Conservation (phyloP, 92 coral and sea anemone species). For the Epizoanthus stellaris region DNA sequence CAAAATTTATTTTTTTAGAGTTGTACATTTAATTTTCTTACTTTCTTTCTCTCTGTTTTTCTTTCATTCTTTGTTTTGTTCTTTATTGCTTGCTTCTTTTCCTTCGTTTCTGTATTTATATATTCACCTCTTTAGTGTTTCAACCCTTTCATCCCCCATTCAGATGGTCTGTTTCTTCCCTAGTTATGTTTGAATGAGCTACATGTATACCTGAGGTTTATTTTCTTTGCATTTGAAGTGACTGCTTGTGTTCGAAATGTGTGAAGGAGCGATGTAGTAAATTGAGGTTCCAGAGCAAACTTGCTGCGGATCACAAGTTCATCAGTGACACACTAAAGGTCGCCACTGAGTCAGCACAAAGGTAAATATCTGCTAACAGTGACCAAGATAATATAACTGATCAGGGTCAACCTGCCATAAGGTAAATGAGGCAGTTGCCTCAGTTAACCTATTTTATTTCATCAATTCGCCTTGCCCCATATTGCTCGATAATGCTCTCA, state of each 20-base stretch:
- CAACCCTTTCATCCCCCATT: neutral
- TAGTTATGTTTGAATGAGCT: neutral
- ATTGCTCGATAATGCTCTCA: no score
- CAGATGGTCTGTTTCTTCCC: neutral
- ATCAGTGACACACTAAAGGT: slow-evolving; percentile 70
- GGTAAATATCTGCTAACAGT: slow-evolving; percentile 34
- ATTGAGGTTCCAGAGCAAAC: slow-evolving; percentile 74
- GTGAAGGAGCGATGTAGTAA: slow-evolving; percentile 80
- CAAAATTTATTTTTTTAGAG: no score
- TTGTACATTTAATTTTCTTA: no score
- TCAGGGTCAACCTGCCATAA: neutral
- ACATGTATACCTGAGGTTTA: neutral
- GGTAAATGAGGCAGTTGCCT: no score
- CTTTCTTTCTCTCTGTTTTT: no score
- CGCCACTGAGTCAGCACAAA: slow-evolving; percentile 44
- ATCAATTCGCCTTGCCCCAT: no score
- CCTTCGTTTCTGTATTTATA: no score
- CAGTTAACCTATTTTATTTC: no score
- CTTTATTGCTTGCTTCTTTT: no score
- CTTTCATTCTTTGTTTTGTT: no score
- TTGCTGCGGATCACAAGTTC: slow-evolving; percentile 85
- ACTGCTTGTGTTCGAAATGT: slow-evolving; percentile 86
- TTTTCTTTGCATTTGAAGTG: slow-evolving; percentile 52
- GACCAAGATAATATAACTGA: neutral
- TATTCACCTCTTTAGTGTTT: neutral